Evolutionary conservation across 2,888 invertebrate species (phyloP).

Genomic region (Homarus gammarus): DNA sequence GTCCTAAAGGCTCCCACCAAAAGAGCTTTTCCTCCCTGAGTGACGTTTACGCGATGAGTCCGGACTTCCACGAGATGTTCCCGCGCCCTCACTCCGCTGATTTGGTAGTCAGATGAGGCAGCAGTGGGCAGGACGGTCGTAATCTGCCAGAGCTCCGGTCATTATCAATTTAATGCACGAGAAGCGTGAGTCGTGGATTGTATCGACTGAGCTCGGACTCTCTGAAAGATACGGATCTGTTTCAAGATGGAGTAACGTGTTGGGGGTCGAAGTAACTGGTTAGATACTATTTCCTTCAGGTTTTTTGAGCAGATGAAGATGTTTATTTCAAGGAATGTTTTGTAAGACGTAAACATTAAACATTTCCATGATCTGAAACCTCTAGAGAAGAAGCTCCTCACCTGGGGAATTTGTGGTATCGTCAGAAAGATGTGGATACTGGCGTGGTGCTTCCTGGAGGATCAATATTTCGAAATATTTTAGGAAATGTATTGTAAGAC

Average conservation of each 20-base stretch:
- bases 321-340: too few species aligned
- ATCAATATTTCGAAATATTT: too few species aligned
- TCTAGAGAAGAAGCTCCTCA: too few species aligned
- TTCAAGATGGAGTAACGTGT: not conserved
- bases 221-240: not conserved
- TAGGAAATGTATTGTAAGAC: too few species aligned
- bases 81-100: constrained; percentile 25
- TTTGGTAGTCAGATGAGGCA: constrained; percentile 68
- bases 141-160: constrained; percentile 48
- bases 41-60: constrained; percentile 28
- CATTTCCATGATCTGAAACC: too few species aligned
- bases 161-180: constrained; percentile 55
- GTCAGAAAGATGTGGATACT: too few species aligned
- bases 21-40: not conserved
- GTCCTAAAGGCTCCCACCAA: not conserved
- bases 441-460: too few species aligned
- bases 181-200: constrained; percentile 34
- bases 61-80: constrained; percentile 7
- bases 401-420: too few species aligned
- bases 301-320: too few species aligned
- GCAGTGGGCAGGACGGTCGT: constrained; percentile 42
- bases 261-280: too few species aligned
- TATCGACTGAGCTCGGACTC: constrained; percentile 6
- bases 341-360: too few species aligned
- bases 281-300: too few species aligned